These are phyloP conservation scores for Dasypus novemcinctus DNA, from an alignment of 2,113 vertebrate species.

Conservation along the genomic window DNA sequence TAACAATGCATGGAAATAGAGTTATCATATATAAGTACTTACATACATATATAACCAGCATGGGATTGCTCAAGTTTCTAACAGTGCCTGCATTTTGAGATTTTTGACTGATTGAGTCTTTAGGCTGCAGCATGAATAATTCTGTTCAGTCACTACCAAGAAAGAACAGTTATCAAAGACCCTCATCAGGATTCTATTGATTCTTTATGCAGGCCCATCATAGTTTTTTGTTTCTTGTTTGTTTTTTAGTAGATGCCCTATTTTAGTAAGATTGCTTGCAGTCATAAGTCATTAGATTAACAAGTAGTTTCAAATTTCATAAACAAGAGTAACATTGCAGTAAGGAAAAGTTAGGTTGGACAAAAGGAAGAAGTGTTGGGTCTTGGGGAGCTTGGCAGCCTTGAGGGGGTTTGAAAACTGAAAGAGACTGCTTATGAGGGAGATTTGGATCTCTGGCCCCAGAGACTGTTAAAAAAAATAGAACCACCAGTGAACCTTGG, in stretches of 20 bases:
- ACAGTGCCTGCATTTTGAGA: constrained; percentile 23
- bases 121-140: constrained; percentile 48
- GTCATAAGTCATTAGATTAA: not conserved
- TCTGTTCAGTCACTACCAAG: not conserved
- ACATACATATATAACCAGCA: constrained; percentile 57
- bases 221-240: not conserved
- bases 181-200: not conserved
- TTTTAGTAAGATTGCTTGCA: constrained; percentile 1
- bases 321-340: not conserved
- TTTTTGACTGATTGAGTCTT: not conserved
- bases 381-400: not conserved
- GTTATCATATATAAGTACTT: constrained; percentile 4
- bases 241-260: not conserved
- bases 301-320: constrained; percentile 34
- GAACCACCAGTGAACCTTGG: not conserved
- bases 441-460: not conserved
- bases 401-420: not conserved
- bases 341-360: not conserved
- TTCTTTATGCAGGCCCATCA: not conserved
- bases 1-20: constrained; percentile 61
- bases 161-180: not conserved
- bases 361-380: not conserved
- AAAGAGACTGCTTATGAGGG: not conserved
- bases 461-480: not conserved
- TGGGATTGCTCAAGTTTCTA: constrained; percentile 54